Evolutionary conservation across 2,113 vertebrate genomes (phyloP).

Genomic region (Heterocephalus glaber): DNA sequence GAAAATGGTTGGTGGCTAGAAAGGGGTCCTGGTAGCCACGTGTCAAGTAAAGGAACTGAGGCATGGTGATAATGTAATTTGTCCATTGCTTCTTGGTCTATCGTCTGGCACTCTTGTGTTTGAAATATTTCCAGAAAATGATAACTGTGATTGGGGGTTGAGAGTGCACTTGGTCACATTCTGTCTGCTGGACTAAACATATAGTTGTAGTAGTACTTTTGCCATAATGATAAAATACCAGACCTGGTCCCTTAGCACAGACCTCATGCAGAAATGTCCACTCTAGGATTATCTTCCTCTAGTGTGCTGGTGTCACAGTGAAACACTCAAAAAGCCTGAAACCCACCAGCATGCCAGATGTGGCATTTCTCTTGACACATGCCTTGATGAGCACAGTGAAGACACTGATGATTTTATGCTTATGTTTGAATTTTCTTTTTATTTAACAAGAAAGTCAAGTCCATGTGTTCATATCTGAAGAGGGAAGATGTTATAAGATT

Average conservation of each 20-base stretch:
- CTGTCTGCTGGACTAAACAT: not conserved
- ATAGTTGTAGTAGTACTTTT: not conserved
- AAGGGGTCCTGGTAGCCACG: not conserved
- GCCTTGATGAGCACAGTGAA: not conserved
- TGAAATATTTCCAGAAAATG: not conserved
- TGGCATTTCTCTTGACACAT: not conserved
- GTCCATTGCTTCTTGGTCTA: not conserved
- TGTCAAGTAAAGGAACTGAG: not conserved
- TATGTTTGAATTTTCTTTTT: slow-evolving; percentile 41
- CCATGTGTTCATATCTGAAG: not conserved
- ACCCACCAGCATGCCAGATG: not conserved
- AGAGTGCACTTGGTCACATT: not conserved
- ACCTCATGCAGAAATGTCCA: not conserved
- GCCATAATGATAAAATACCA: not conserved
- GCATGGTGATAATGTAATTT: not conserved
- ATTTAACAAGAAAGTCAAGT: not conserved
- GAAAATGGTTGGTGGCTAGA: not conserved
- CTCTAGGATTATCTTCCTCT: not conserved
- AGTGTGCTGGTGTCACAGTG: not conserved
- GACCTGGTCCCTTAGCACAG: not conserved
- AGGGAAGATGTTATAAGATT: not conserved
- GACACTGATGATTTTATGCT: not conserved
- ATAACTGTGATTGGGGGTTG: not conserved
- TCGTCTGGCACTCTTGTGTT: not conserved
- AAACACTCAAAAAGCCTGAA: not conserved